phyloP scores from a whole-genome alignment of 2,113 vertebrate genomes.

The Tamias sibiricus region DNA sequence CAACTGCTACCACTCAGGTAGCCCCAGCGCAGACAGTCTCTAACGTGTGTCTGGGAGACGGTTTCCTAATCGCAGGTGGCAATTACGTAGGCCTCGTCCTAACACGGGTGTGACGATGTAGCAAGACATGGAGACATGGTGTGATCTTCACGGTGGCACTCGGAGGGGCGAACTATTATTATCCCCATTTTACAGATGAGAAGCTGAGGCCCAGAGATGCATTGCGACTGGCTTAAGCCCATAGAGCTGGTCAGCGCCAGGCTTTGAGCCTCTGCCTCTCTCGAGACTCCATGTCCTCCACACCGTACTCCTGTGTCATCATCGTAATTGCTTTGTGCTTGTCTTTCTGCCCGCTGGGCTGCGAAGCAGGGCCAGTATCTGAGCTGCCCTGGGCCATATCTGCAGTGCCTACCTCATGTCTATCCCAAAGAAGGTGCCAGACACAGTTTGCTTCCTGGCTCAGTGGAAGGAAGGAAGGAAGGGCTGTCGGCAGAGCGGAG shows the following conservation, averaged over 20 bases:
- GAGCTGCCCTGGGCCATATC: rapidly evolving
- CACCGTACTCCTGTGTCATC: neutral
- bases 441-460: neutral
- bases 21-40: neutral
- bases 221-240: no score
- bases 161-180: neutral
- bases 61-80: neutral
- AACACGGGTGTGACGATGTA: neutral
- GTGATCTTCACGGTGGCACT: neutral
- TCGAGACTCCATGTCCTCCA: neutral
- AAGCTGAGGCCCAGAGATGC: neutral
- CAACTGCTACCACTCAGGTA: neutral
- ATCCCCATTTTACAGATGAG: neutral
- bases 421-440: neutral
- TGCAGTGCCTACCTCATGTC: rapidly evolving
- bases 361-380: neutral
- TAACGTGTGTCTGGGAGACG: no score
- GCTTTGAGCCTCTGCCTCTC: neutral
- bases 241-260: neutral
- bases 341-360: neutral
- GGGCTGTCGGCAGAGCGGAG: neutral
- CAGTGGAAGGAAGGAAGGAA: neutral
- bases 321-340: rapidly evolving
- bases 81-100: neutral
- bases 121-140: rapidly evolving